Conservation (phyloP, 2,113 vertebrate genomes). For the Platycercus adscitus region DNA sequence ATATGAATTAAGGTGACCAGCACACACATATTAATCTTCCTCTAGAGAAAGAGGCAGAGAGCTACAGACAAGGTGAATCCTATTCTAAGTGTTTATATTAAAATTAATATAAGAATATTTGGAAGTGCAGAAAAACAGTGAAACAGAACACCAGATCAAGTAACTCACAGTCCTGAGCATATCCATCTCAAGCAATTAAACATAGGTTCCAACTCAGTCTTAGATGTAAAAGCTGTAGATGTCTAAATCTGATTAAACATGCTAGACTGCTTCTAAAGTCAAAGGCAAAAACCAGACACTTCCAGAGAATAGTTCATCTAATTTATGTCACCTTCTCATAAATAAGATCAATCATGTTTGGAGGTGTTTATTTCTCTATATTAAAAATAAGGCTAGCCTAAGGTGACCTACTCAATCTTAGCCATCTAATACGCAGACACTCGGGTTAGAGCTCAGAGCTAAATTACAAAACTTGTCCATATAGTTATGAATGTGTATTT, state of each 20-base stretch:
- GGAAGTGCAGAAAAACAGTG: not conserved
- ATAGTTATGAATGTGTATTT: not conserved
- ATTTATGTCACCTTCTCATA: not conserved
- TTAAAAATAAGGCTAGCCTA: not conserved
- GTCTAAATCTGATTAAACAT: not conserved
- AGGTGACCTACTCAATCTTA: not conserved
- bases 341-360: not conserved
- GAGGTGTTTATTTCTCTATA: not conserved
- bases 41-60: not conserved
- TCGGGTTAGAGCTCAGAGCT: not conserved
- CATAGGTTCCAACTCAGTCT: not conserved
- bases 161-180: not conserved
- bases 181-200: not conserved
- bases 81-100: not conserved
- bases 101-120: not conserved
- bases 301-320: not conserved
- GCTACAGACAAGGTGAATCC: not conserved
- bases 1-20: not conserved
- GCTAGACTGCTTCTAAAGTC: not conserved
- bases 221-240: not conserved
- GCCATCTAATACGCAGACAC: not conserved
- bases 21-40: not conserved
- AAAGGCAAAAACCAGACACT: not conserved
- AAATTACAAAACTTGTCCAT: not conserved
- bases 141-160: not conserved